phyloP scores from a whole-genome alignment of 2,888 invertebrate genomes.

The Syrista parreyssii region DNA sequence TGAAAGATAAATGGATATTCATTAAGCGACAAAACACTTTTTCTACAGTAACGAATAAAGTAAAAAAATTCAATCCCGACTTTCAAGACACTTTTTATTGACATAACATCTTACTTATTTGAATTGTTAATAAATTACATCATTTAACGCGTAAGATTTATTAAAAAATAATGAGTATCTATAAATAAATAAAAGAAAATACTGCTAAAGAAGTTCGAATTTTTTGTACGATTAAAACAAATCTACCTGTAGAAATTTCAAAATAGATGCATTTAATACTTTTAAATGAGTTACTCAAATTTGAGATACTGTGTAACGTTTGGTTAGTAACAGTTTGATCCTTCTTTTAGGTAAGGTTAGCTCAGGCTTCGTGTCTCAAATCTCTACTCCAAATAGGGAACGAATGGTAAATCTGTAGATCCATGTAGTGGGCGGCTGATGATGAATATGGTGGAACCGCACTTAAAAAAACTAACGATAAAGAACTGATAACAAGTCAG shows the following conservation, averaged over 20 bases:
- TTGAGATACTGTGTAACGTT: background rate
- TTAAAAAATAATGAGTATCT: background rate
- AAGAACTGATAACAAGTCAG: background rate
- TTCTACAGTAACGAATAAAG: background rate
- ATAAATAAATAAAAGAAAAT: background rate
- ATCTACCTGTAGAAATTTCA: background rate
- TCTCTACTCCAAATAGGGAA: background rate
- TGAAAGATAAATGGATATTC: background rate
- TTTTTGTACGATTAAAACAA: background rate
- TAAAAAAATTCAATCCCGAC: background rate
- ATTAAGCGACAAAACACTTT: background rate
- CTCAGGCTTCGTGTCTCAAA: background rate
- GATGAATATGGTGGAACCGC: background rate
- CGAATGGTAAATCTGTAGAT: background rate
- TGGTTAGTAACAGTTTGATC: background rate
- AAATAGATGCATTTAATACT: background rate
- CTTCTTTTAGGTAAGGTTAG: background rate
- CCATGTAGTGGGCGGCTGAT: background rate
- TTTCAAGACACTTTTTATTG: background rate
- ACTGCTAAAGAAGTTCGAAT: background rate
- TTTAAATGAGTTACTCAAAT: background rate
- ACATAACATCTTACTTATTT: background rate
- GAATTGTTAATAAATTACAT: background rate
- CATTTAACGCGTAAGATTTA: background rate
- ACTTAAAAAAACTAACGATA: background rate